Conservation (phyloP, 2,797 vertebrate species). For the Clangula hyemalis region DNA sequence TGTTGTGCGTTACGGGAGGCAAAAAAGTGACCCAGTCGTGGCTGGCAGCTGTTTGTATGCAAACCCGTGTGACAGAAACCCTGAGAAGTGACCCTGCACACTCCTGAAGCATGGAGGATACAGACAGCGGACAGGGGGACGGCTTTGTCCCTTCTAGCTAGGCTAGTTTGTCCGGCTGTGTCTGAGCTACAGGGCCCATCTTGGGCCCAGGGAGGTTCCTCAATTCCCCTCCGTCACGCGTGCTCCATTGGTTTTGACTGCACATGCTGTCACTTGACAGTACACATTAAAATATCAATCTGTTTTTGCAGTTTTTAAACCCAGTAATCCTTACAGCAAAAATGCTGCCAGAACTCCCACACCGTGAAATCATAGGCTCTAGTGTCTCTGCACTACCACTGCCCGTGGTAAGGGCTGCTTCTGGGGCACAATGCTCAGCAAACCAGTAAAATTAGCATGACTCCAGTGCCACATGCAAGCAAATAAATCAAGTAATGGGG, state of each 20-base stretch:
- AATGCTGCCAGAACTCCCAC: neutral
- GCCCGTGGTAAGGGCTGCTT: neutral
- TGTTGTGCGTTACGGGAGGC: neutral
- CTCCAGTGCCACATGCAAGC: neutral
- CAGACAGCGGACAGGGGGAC: neutral
- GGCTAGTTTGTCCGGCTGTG: neutral
- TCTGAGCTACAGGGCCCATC: neutral
- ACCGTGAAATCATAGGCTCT: neutral
- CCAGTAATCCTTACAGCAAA: neutral
- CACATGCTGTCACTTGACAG: neutral
- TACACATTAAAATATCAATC: neutral
- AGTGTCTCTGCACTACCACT: neutral
- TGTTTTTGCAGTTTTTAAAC: neutral
- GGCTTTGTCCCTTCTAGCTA: neutral
- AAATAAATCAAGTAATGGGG: neutral
- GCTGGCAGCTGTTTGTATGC: neutral
- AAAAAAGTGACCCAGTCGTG: rapidly evolving
- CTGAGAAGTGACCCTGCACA: rapidly evolving
- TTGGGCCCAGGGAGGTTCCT: neutral
- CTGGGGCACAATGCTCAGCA: neutral
- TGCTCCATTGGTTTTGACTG: rapidly evolving
- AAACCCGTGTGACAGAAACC: rapidly evolving
- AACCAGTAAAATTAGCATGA: neutral
- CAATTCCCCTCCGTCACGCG: neutral
- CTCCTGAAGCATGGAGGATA: neutral